A percentile compares a stretch with the other conserved stretches of the same genome.
Evolutionary conservation across 1,140 invertebrate genomes (phyloP).

Genomic region (Rhopalosiphum maidis): DNA sequence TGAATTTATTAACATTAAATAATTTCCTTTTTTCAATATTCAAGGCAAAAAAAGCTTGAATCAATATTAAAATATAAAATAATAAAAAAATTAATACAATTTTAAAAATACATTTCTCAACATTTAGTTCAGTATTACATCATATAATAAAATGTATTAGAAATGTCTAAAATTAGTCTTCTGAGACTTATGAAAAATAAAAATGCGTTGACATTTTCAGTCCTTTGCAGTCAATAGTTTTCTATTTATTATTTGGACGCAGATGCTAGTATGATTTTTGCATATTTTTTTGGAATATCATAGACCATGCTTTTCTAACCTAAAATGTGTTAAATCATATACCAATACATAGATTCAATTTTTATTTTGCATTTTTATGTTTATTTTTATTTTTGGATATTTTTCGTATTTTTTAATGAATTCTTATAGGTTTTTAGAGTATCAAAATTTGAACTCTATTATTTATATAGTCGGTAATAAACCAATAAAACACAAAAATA

Average conservation of each 20-base stretch:
- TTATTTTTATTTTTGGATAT: too few species aligned
- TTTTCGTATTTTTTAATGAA: too few species aligned
- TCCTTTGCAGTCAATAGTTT: background rate
- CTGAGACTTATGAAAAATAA: background rate
- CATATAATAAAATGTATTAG: background rate
- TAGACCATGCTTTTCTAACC: too few species aligned
- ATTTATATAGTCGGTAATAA: background rate
- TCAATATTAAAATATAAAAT: background rate
- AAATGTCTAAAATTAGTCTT: background rate
- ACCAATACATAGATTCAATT: too few species aligned
- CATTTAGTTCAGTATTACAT: background rate
- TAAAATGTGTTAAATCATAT: too few species aligned
- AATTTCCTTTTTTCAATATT: background rate
- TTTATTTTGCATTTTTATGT: too few species aligned
- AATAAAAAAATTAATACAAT: background rate
- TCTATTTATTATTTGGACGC: background rate
- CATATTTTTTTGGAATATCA: too few species aligned
- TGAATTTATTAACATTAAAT: background rate
- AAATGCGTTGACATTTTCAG: rapidly evolving
- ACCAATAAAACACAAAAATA: background rate
- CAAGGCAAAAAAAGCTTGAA: background rate
- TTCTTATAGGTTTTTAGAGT: too few species aligned
- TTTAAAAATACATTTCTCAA: background rate
- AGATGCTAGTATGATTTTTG: too few species aligned
- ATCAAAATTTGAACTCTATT: too few species aligned